Evolutionary conservation across 1,140 invertebrate genomes (phyloP).

Genomic region (Drosophila dunni): DNA sequence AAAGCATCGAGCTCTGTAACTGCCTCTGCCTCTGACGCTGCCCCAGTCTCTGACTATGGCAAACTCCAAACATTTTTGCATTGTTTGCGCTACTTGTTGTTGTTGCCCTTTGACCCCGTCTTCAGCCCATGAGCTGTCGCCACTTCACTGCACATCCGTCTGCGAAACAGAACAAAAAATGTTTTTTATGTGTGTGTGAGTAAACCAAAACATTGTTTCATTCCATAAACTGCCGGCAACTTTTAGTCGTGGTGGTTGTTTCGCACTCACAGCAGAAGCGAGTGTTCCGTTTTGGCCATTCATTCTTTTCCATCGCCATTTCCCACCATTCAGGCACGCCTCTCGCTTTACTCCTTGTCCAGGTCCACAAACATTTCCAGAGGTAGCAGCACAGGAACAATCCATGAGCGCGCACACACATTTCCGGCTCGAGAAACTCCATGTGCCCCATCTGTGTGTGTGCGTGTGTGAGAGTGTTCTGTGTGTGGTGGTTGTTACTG

Average conservation of each 20-base stretch:
- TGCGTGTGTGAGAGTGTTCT: conserved; percentile 19
- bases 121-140: neutral
- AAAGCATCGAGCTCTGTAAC: conserved; percentile 38
- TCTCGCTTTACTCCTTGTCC: conserved; percentile 2
- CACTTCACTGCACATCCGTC: conserved; percentile 61
- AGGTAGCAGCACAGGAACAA: conserved; percentile 11
- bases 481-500: conserved; percentile 59
- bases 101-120: neutral
- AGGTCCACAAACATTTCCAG: neutral
- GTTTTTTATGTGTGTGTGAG: neutral
- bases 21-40: neutral
- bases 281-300: conserved; percentile 61
- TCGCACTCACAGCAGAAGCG: conserved; percentile 62
- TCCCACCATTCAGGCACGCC: neutral
- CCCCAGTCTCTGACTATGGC: too few relatives aligned
- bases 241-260: conserved; percentile 66
- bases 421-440: conserved; percentile 62
- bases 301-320: conserved; percentile 39
- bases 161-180: conserved; percentile 30
- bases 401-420: conserved; percentile 70
- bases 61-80: conserved; percentile 55
- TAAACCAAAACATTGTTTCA: conserved; percentile 71
- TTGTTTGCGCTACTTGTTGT: conserved; percentile 48
- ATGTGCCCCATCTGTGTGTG: conserved; percentile 15
- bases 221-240: conserved; percentile 59